Evolutionary conservation across 2,797 vertebrate species (phyloP), one percentile per base, ranked within the genome.

Genomic region (Falco novaeseelandiae): DNA sequence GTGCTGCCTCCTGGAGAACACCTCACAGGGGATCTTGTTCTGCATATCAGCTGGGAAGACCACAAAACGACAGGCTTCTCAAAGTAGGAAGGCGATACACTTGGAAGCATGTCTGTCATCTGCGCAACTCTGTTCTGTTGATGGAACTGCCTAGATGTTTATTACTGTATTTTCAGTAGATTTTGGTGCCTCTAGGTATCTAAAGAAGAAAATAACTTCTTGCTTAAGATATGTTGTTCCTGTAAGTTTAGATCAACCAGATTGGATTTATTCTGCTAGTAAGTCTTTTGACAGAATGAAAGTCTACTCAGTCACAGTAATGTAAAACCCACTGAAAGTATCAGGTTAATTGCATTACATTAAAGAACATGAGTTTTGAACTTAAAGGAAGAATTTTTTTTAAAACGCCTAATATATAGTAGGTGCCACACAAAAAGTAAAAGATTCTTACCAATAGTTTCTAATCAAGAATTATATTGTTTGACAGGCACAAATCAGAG

Each of bases 41-140:
- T 49, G 58, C 67, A 70, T 1, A 58, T 32, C 16, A 61, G 17
- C 27, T 1, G 7, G 25, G 55, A 69, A 38, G 25, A 19, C 20
- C 22, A 14, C 21, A 21, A 42, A 30, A 44, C 10, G 40, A 40
- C 8, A 40, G 38, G 38, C 5, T 40, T 3, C 57, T 85, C 36
- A 23, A 12, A 72, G 51, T 1, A 46, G 78, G n/a, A 20, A 49
- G 22, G 29, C 49, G 38, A n/a, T 42, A 3, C 0, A 0, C 25
- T 8, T 38, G n/a, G 54, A 63, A 22, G 13, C 0, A 1, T 10
- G 10, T 73, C 55, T 65, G 76, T 51, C 55, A 40, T 0, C 61
- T 7, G 17, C 27, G 30, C 66, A 46, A 14, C 26, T 19, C 42
- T 63, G 42, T 81, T 55, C 62, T 85, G 18, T 63, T 30, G 36